Evolutionary conservation across 2,797 vertebrate genomes (phyloP), one percentile per base, ranked within the genome.

Genomic region (Falco rusticolus): DNA sequence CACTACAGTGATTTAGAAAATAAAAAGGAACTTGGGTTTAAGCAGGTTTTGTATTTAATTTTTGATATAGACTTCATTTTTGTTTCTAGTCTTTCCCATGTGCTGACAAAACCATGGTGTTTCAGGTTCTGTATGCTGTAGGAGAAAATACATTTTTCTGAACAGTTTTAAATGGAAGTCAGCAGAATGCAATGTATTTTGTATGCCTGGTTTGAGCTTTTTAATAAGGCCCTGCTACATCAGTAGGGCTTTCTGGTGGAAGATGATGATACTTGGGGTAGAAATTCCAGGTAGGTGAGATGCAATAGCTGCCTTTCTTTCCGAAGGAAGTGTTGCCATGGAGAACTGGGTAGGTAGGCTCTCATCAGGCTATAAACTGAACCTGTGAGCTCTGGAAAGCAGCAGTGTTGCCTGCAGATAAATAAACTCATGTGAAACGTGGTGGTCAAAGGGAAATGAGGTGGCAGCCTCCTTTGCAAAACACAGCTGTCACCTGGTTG

Each of bases 401-500:
- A 80, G 51, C 50, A 68, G 22, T 1, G 0, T 16, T 75, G 47
- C 25, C 9, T n/a, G 59, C 39, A 61, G 75, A 60, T 87, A 60
- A 82, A 82, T 21, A 31, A 92, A 53, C 47, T 24, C 24, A 17
- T 1, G 4, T 17, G 48, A 82, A 78, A 33, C 0, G 0, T 43
- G 68, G 31, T 66, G 53, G 39, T 19, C 60, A 84, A 77, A 80
- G 29, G 26, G 47, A 72, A 76, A 70, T 8, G 31, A 72, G 28
- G n/a, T 3, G 0, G 37, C 21, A 77, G 43, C 13, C 22, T 79
- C 20, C 41, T 69, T 41, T 56, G 56, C 9, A 29, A 81, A 66
- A 17, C 0, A 0, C 57, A 68, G 29, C n/a, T 2, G 0, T 56
- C 17, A 11, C 21, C 29, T 60, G 28, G 22, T 33, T 9, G 2